Percentiles rank a stretch among this genome's conserved stretches.
Evolutionary conservation across 53 echinoderm and acorn worm species (phyloP).

Genomic region (Patiria pectinifera): DNA sequence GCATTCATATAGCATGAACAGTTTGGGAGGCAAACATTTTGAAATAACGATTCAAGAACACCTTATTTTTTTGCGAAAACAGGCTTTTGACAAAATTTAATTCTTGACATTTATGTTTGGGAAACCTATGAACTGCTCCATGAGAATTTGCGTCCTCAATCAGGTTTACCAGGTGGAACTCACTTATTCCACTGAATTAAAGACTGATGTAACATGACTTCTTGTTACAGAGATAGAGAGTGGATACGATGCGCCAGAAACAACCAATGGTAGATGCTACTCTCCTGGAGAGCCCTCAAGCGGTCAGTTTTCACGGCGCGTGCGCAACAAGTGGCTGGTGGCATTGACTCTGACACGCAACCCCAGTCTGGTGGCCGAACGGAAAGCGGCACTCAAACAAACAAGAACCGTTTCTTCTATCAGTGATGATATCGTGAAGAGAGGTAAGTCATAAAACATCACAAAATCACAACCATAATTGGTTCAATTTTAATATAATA

Average conservation of each 20-base stretch:
- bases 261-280: neutral
- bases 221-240: neutral
- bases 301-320: neutral
- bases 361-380: neutral
- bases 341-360: neutral
- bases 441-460: neutral
- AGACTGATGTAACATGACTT: neutral
- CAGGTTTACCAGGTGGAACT: too few species aligned
- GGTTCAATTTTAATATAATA: too few species aligned
- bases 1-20: too few species aligned
- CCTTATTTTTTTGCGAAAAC: too few species aligned
- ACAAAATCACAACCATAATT: neutral
- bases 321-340: constrained; percentile 1
- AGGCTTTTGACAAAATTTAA: too few species aligned
- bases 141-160: too few species aligned
- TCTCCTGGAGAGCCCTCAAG: neutral
- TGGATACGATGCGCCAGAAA: neutral
- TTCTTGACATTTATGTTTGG: too few species aligned
- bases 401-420: too few species aligned
- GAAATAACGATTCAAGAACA: too few species aligned
- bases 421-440: too few species aligned
- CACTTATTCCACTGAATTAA: neutral
- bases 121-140: too few species aligned
- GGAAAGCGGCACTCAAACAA: neutral
- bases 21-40: too few species aligned